Percentiles rank a stretch among this genome's conserved stretches.
phyloP scores from a whole-genome alignment of 2,888 invertebrate species.

The Acanthococcus lagerstroemiae region DNA sequence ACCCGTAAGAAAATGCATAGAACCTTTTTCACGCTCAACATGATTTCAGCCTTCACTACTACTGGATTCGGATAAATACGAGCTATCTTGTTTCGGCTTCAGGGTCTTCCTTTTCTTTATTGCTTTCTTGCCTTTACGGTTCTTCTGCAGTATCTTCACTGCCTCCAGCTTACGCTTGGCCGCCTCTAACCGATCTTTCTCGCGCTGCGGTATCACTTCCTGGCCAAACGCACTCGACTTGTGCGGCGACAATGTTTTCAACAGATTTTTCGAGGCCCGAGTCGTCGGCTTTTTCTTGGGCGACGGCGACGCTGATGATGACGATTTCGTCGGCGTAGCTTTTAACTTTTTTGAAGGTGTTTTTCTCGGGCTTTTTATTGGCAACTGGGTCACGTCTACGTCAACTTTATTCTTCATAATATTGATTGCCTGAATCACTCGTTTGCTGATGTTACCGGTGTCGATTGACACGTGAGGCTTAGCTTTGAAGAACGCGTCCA shows the following conservation, averaged over 20 bases:
- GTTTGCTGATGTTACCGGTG: slow-evolving; percentile 63
- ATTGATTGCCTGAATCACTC: slow-evolving; percentile 66
- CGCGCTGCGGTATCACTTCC: slow-evolving; percentile 63
- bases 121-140: background rate
- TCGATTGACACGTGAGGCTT: slow-evolving; percentile 48
- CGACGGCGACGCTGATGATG: slow-evolving; percentile 1
- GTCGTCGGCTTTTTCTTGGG: slow-evolving; percentile 33
- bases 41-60: slow-evolving; percentile 14
- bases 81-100: slow-evolving; percentile 1
- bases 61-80: slow-evolving; percentile 28
- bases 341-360: slow-evolving; percentile 31
- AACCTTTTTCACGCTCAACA: too few species aligned
- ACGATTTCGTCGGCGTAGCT: slow-evolving; percentile 21
- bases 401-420: slow-evolving; percentile 46
- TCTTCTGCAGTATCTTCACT: slow-evolving; percentile 48
- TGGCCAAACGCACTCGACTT: slow-evolving; percentile 6
- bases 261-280: background rate
- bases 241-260: background rate
- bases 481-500: slow-evolving; percentile 63
- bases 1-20: too few species aligned
- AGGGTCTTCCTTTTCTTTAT: background rate
- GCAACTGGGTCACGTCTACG: slow-evolving; percentile 36
- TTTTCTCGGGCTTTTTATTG: slow-evolving; percentile 22
- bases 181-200: slow-evolving; percentile 53
- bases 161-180: slow-evolving; percentile 62